These are phyloP conservation scores for Cercopithecus mona DNA, from an alignment of 2,113 vertebrate species.

Conservation along the genomic window DNA sequence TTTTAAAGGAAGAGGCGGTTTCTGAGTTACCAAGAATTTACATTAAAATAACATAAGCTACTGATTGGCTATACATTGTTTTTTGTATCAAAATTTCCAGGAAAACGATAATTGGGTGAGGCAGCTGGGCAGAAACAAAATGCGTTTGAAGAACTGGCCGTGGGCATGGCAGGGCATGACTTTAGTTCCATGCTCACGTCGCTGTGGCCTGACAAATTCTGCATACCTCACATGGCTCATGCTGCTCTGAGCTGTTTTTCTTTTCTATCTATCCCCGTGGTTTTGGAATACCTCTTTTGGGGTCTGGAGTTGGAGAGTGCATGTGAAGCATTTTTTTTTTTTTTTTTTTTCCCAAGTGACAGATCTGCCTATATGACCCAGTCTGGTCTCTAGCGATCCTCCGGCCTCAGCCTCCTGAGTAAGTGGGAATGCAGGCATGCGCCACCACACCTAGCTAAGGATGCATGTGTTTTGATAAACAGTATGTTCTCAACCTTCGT, in stretches of 20 bases:
- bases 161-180: neutral
- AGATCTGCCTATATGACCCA: neutral
- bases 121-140: neutral
- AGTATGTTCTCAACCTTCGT: neutral
- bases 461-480: neutral
- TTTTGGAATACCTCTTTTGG: neutral
- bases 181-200: neutral
- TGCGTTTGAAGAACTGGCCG: neutral
- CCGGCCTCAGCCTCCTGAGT: neutral
- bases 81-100: neutral
- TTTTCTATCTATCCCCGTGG: neutral
- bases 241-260: neutral
- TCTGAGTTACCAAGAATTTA: neutral
- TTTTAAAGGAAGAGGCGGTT: neutral
- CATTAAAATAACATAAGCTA: neutral
- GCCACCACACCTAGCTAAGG: neutral
- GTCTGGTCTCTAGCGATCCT: neutral
- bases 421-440: neutral
- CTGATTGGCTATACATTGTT: neutral
- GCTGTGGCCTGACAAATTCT: neutral
- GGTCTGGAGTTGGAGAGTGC: neutral
- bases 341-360: neutral
- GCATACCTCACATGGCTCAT: neutral
- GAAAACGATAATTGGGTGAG: neutral
- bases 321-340: neutral